These are phyloP conservation scores for Dasypus novemcinctus DNA, from an alignment of 2,113 vertebrate species.

Conservation along the genomic window DNA sequence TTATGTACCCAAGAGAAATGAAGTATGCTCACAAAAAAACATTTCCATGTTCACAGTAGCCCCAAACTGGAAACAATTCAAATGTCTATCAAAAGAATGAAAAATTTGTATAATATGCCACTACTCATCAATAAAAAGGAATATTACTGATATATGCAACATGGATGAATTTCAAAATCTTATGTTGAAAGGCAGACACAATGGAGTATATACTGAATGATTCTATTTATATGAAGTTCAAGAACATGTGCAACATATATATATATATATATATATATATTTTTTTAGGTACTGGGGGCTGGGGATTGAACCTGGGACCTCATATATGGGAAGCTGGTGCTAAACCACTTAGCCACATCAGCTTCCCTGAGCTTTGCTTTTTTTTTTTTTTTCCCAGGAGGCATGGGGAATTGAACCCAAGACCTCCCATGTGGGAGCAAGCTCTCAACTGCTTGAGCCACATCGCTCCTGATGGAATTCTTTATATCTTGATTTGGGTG, in stretches of 20 bases:
- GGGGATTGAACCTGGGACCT: no score
- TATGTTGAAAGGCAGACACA: not conserved
- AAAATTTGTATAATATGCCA: slow-evolving; percentile 31
- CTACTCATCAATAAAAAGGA: not conserved
- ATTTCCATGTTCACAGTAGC: not conserved
- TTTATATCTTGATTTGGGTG: not conserved
- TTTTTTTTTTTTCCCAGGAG: no score
- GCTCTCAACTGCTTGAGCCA: no score
- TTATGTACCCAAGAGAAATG: not conserved
- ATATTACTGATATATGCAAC: slow-evolving; percentile 7
- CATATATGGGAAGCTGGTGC: no score
- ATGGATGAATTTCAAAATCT: not conserved
- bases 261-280: no score
- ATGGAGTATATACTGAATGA: not conserved
- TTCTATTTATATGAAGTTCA: not conserved
- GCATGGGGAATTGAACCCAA: no score
- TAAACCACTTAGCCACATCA: no score
- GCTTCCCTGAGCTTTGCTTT: no score
- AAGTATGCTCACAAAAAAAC: not conserved
- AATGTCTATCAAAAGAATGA: not conserved
- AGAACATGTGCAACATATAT: not conserved
- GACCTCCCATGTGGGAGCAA: no score
- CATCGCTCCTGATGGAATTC: not conserved
- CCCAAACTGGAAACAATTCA: slow-evolving; percentile 32
- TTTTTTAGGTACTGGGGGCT: no score